phyloP scores from a whole-genome alignment of 30 jellyfish, hydroid and myxozoan genomes.

The Aurelia aurita complex sp. Pacific region DNA sequence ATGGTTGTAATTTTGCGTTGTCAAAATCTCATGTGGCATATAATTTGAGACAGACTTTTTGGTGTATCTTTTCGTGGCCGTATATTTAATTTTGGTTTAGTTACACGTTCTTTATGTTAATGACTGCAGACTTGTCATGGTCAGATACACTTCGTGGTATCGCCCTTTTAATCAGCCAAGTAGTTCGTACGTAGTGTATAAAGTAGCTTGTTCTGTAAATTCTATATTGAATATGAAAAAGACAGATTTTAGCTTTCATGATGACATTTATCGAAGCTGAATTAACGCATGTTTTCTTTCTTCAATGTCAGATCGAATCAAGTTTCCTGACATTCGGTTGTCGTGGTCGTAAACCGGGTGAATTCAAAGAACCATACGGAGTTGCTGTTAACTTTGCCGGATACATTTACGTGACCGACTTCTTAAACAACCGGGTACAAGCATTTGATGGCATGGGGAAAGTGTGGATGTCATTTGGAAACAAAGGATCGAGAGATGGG shows the following conservation, averaged over 20 bases:
- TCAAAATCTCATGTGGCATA: too few species aligned
- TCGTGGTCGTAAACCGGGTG: slow-evolving; percentile 81
- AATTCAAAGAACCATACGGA: slow-evolving; percentile 91
- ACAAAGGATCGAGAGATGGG: slow-evolving; percentile 90
- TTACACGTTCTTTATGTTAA: too few species aligned
- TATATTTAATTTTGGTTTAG: too few species aligned
- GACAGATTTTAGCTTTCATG: not conserved
- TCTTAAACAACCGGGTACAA: slow-evolving; percentile 90
- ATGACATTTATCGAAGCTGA: not conserved
- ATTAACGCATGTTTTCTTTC: not conserved
- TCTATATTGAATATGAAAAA: too few species aligned
- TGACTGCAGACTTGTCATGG: too few species aligned
- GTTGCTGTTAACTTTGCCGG: slow-evolving; percentile 81
- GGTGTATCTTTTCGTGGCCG: too few species aligned
- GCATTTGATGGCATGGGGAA: slow-evolving; percentile 82
- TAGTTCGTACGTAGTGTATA: too few species aligned
- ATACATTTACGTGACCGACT: slow-evolving; percentile 86
- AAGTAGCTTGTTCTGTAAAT: too few species aligned
- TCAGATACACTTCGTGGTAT: too few species aligned
- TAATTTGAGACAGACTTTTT: too few species aligned
- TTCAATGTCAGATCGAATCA: slow-evolving; percentile 62
- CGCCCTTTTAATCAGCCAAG: too few species aligned
- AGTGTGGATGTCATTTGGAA: slow-evolving; percentile 76
- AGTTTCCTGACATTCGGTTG: slow-evolving; percentile 74
- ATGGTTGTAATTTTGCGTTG: too few species aligned